These are phyloP conservation scores for Leptinotarsa rubiginosa DNA, from an alignment of 2,888 invertebrate species.

Conservation along the genomic window DNA sequence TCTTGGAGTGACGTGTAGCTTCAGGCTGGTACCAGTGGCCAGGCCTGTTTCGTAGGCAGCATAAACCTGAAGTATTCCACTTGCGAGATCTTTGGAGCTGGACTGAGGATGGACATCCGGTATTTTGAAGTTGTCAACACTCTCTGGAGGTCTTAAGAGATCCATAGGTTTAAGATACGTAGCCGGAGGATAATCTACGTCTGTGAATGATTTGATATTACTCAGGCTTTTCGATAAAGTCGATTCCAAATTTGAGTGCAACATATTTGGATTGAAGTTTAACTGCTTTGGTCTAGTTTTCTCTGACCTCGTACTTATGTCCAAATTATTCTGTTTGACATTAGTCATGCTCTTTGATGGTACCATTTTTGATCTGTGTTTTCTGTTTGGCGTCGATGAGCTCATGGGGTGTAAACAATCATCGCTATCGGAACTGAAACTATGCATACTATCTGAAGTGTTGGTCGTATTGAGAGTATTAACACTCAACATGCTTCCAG, in stretches of 20 bases:
- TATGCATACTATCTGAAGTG: constrained; percentile 75
- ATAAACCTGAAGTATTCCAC: constrained; percentile 78
- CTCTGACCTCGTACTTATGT: constrained; percentile 49
- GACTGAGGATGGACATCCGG: constrained; percentile 45
- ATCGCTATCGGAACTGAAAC: constrained; percentile 76
- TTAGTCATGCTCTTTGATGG: constrained; percentile 75
- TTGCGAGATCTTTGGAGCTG: constrained; percentile 58
- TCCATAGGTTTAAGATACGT: constrained; percentile 58
- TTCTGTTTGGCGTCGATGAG: constrained; percentile 67
- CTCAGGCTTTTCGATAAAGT: constrained; percentile 65
- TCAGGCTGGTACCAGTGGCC: constrained; percentile 91
- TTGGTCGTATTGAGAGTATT: constrained; percentile 71
- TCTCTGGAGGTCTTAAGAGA: constrained; percentile 44
- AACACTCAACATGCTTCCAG: constrained; percentile 75
- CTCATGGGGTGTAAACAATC: constrained; percentile 68
- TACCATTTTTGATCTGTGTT: constrained; percentile 70
- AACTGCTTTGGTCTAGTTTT: constrained; percentile 59
- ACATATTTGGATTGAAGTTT: constrained; percentile 54
- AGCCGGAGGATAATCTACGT: constrained; percentile 48
- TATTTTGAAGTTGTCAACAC: constrained; percentile 37
- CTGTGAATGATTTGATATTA: constrained; percentile 58
- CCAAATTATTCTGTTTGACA: constrained; percentile 67
- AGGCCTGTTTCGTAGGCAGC: constrained; percentile 97
- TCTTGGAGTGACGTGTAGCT: constrained; percentile 90
- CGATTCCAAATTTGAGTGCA: constrained; percentile 59